Evolutionary conservation across 35 echinoderm and acorn worm genomes (phyloP).

Genomic region (Patiria miniata): DNA sequence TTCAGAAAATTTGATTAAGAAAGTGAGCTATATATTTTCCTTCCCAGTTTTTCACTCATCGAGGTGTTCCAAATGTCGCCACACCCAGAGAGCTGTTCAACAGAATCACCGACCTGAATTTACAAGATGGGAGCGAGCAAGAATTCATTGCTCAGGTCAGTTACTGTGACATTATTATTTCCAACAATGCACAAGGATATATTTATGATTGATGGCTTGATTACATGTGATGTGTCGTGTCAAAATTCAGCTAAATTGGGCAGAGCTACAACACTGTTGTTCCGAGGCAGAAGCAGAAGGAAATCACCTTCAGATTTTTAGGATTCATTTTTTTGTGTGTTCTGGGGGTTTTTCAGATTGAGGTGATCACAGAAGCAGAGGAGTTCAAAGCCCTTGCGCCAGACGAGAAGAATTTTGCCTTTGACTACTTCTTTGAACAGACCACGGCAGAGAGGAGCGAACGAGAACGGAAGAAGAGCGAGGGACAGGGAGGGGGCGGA

Average conservation of each 20-base stretch:
- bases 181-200: not conserved
- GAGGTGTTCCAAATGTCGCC: conserved; percentile 73
- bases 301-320: no score
- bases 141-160: conserved; percentile 84
- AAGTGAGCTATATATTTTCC: not conserved
- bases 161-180: not conserved
- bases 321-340: no score
- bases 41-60: conserved; percentile 79
- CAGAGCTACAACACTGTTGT: no score
- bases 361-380: conserved; percentile 65
- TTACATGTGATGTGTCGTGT: not conserved
- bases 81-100: conserved; percentile 94
- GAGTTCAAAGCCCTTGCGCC: conserved; percentile 42
- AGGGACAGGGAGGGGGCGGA: not conserved
- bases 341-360: conserved; percentile 51
- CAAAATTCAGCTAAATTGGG: no score
- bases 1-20: no score
- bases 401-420: conserved; percentile 79
- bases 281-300: no score
- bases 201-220: not conserved
- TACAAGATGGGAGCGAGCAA: conserved; percentile 66
- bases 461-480: conserved; percentile 24
- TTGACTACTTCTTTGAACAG: conserved; percentile 97
- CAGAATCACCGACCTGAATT: conserved; percentile 71
- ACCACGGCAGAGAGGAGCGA: conserved; percentile 24